Evolutionary conservation across 2,888 invertebrate species (phyloP).

Genomic region (Heliconius ismenius): DNA sequence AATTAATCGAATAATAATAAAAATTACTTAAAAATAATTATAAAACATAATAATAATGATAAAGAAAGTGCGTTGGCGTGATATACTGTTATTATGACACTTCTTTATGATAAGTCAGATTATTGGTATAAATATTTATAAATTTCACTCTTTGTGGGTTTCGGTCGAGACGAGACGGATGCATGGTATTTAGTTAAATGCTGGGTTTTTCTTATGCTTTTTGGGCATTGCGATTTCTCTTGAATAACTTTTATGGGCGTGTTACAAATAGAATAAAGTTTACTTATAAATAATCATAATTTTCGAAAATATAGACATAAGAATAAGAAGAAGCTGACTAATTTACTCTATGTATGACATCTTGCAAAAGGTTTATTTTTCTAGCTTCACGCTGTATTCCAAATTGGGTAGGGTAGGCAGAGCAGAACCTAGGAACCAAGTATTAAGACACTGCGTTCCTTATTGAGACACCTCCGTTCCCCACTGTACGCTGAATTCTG

Average conservation of each 20-base stretch:
- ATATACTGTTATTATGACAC: conserved; percentile 29
- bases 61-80: conserved; percentile 30
- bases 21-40: background rate
- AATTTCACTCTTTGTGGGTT: conserved; percentile 30
- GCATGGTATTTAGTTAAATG: background rate
- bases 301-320: no score
- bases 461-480: no score
- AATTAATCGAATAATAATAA: background rate
- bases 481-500: no score
- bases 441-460: no score
- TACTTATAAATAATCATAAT: background rate
- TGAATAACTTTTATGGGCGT: conserved; percentile 4
- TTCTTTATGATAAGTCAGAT: conserved; percentile 9
- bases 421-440: no score
- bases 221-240: conserved; percentile 6
- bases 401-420: no score
- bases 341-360: no score
- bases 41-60: background rate
- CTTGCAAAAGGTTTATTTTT: background rate
- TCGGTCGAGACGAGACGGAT: conserved; percentile 9
- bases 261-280: background rate
- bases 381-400: background rate
- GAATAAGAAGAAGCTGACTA: no score
- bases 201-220: conserved; percentile 19
- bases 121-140: conserved; percentile 23